Evolutionary conservation across 2,888 invertebrate species (phyloP).

Genomic region (Pinctada fucata): DNA sequence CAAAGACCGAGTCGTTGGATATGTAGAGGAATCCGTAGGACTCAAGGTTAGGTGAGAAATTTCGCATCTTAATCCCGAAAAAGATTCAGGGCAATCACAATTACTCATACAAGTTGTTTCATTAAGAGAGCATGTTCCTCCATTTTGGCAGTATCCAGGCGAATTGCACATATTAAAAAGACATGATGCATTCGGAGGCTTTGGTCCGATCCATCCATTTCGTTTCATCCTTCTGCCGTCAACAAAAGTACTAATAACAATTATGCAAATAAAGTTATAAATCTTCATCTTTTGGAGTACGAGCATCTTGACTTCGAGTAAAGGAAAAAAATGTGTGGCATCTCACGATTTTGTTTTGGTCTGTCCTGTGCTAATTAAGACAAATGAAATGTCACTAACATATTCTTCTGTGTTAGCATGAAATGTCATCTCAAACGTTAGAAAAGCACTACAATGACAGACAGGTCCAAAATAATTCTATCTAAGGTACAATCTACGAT

Average conservation of each 20-base stretch:
- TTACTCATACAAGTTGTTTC: conserved; percentile 5
- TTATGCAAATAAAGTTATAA: too few relatives aligned
- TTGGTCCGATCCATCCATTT: conserved; percentile 13
- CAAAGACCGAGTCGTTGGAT: not conserved
- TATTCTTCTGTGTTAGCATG: not conserved
- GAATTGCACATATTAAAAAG: conserved; percentile 13
- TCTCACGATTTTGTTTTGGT: not conserved
- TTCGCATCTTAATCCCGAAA: conserved; percentile 11
- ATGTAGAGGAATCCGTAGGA: not conserved
- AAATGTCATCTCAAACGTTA: not conserved
- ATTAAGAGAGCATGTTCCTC: conserved; percentile 4
- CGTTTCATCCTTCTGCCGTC: not conserved
- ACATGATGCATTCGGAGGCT: conserved; percentile 14
- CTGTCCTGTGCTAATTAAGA: not conserved
- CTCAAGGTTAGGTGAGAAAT: not conserved
- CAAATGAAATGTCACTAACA: not conserved
- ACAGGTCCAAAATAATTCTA: too few relatives aligned
- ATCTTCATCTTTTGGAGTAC: too few relatives aligned
- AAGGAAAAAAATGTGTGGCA: too few relatives aligned
- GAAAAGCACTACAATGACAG: not conserved
- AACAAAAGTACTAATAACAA: not conserved
- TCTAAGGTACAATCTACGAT: too few relatives aligned
- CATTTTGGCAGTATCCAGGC: conserved; percentile 5
- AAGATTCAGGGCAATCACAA: conserved; percentile 7
- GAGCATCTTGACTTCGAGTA: too few relatives aligned